These are phyloP conservation scores for Electrona antarctica DNA, from an alignment of 2,113 vertebrate species.

Conservation along the genomic window DNA sequence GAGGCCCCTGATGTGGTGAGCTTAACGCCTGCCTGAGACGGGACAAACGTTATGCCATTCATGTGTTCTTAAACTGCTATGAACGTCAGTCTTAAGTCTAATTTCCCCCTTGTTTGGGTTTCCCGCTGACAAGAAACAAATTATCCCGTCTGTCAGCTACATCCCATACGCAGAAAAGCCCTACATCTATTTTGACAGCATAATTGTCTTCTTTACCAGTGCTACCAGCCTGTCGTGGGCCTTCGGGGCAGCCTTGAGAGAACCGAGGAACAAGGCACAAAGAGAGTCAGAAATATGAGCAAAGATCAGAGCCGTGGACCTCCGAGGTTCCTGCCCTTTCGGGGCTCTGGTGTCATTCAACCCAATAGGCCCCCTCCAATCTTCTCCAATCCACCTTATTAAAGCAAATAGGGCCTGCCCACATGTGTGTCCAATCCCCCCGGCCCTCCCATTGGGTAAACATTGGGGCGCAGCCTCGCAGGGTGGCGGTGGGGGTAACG, in stretches of 20 bases:
- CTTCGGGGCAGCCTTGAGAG: constrained; percentile 24
- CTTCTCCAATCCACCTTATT: constrained; percentile 65
- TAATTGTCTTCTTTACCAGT: constrained; percentile 47
- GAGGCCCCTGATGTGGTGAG: not conserved
- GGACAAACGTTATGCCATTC: constrained; percentile 31
- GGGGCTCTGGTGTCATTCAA: constrained; percentile 69
- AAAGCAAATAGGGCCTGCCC: constrained; percentile 71
- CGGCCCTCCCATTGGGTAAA: constrained; percentile 57
- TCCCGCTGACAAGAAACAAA: constrained; percentile 62
- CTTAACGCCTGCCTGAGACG: constrained; percentile 8
- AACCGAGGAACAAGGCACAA: constrained; percentile 38
- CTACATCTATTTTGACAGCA: constrained; percentile 52
- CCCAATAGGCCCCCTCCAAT: constrained; percentile 58
- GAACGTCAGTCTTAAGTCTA: constrained; percentile 44
- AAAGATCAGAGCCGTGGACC: constrained; percentile 47
- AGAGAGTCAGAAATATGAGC: constrained; percentile 22
- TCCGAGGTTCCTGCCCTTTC: constrained; percentile 43
- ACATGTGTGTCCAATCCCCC: constrained; percentile 71
- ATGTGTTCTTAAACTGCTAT: constrained; percentile 35
- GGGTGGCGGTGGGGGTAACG: constrained; percentile 28
- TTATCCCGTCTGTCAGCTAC: constrained; percentile 47
- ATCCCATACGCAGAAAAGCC: constrained; percentile 17
- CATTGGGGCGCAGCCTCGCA: constrained; percentile 39
- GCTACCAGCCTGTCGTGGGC: constrained; percentile 19
- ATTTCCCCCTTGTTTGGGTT: constrained; percentile 58